Conservation (phyloP, 2,888 invertebrate genomes). For the Philonicus albiceps region DNA sequence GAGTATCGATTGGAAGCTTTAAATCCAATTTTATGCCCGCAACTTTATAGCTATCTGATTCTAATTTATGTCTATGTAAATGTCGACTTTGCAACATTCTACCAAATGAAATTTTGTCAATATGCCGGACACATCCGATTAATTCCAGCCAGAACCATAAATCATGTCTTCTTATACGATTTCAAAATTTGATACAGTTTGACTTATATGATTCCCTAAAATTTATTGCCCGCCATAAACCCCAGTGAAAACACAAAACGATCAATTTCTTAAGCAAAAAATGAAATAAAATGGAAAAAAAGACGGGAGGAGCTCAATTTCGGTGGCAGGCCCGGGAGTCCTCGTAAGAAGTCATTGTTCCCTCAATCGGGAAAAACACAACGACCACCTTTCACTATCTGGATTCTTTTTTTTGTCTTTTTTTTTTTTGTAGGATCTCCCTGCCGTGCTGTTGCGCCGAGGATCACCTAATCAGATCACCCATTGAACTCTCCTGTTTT, state of each 20-base stretch:
- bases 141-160: background rate
- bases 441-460: background rate
- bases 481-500: slow-evolving; percentile 31
- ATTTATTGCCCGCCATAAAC: slow-evolving; percentile 27
- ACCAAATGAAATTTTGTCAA: background rate
- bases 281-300: background rate
- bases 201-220: slow-evolving; percentile 39
- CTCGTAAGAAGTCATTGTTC: background rate
- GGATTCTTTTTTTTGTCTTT: slow-evolving; percentile 27
- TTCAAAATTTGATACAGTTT: slow-evolving; percentile 45
- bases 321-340: background rate
- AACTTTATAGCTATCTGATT: background rate
- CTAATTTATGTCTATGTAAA: slow-evolving; percentile 6
- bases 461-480: slow-evolving; percentile 24
- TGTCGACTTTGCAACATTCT: slow-evolving; percentile 11
- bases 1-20: background rate
- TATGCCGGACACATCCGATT: slow-evolving; percentile 12
- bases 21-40: background rate
- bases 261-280: slow-evolving; percentile 2
- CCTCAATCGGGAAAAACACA: background rate
- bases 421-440: slow-evolving; percentile 2
- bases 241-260: slow-evolving; percentile 13
- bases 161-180: slow-evolving; percentile 36
- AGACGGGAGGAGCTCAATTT: background rate
- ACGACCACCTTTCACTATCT: slow-evolving; percentile 16